Percentiles rank a stretch among this genome's conserved stretches.
Evolutionary conservation across 2,797 vertebrate species (phyloP).

Genomic region (Halcyon smyrnensis): DNA sequence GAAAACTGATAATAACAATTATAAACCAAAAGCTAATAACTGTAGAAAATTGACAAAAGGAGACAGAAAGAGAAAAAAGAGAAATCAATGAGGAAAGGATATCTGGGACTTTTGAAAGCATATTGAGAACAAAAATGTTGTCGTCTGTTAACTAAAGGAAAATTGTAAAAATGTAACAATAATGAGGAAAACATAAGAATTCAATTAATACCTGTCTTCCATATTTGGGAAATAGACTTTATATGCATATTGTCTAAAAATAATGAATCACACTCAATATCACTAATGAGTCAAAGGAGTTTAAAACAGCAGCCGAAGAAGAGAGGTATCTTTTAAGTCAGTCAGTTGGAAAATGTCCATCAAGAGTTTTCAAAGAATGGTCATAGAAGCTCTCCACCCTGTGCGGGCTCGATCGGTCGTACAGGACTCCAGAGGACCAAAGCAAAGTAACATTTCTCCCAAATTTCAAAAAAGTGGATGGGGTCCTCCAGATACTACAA

Average conservation of each 20-base stretch:
- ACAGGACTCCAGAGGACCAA: background rate
- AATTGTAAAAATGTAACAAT: constrained; percentile 21
- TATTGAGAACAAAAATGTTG: constrained; percentile 54
- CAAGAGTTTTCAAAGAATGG: background rate
- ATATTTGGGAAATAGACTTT: constrained; percentile 40
- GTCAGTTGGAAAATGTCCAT: background rate
- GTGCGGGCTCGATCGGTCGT: background rate
- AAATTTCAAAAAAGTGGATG: background rate
- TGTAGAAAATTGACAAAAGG: constrained; percentile 33
- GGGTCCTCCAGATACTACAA: background rate
- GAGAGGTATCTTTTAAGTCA: constrained; percentile 11
- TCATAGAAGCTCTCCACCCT: background rate
- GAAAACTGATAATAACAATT: constrained; percentile 56
- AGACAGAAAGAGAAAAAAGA: background rate
- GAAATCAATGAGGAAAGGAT: constrained; percentile 29
- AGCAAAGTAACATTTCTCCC: background rate
- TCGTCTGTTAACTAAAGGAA: constrained; percentile 34
- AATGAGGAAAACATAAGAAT: constrained; percentile 20
- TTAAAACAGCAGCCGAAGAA: constrained; percentile 26
- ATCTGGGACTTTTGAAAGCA: constrained; percentile 34
- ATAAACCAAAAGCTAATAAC: constrained; percentile 39
- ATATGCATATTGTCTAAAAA: constrained; percentile 22
- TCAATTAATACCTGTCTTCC: constrained; percentile 42
- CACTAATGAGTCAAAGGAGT: constrained; percentile 18
- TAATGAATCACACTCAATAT: constrained; percentile 1